phyloP scores from a whole-genome alignment of 30 jellyfish, hydroid and myxozoan genomes.

The Sanderia malayensis region DNA sequence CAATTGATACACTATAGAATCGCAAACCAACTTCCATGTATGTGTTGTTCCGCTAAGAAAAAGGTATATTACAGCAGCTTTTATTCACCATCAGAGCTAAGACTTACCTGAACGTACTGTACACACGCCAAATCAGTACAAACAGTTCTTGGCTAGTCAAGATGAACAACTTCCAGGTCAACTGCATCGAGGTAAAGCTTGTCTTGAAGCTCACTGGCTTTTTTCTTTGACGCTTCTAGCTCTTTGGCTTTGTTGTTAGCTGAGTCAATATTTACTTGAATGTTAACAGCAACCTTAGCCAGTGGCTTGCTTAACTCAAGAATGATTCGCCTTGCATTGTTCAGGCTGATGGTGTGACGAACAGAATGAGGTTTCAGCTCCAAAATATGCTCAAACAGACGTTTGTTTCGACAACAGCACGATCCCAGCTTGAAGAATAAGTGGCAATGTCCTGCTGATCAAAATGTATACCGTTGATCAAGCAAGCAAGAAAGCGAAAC shows the following conservation, averaged over 20 bases:
- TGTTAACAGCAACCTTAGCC: slow-evolving; percentile 40
- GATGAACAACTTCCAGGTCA: slow-evolving; percentile 17
- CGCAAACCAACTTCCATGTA: no score
- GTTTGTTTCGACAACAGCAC: no score
- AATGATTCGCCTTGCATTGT: no score
- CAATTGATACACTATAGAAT: no score
- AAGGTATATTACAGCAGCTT: no score
- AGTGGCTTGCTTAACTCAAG: no score
- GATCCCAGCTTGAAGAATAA: slow-evolving; percentile 63
- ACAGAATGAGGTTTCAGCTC: slow-evolving; percentile 42
- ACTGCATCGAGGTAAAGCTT: slow-evolving; percentile 27
- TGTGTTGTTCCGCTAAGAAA: no score
- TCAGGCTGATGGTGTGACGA: slow-evolving; percentile 45
- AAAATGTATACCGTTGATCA: slow-evolving; percentile 30
- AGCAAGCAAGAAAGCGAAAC: slow-evolving; percentile 59
- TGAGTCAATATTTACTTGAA: slow-evolving; percentile 37
- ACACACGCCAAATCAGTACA: slow-evolving; percentile 41
- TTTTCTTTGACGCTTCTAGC: slow-evolving; percentile 29
- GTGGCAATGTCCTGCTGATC: slow-evolving; percentile 43
- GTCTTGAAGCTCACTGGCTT: slow-evolving; percentile 50
- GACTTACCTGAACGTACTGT: slow-evolving; percentile 41
- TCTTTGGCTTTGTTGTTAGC: slow-evolving; percentile 39
- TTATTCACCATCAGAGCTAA: background rate
- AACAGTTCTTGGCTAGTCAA: slow-evolving; percentile 51
- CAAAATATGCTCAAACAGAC: no score